Evolutionary conservation across 2,113 vertebrate species (phyloP).

Genomic region (human (Homo sapiens)): GRCh38 chr3:2466501-2467000

Average conservation of each 20-base stretch:
- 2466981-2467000: conserved; percentile 37
- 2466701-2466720: neutral
- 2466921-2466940: neutral
- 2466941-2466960: neutral
- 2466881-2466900: neutral
- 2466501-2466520: neutral
- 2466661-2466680: neutral
- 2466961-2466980: too few species aligned
- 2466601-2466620: neutral
- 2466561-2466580: neutral
- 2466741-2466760: neutral
- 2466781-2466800: neutral
- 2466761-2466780: neutral
- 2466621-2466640: neutral
- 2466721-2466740: neutral
- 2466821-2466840: neutral
- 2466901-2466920: neutral
- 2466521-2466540: neutral
- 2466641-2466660: neutral
- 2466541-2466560: neutral
- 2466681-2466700: neutral
- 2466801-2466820: neutral
- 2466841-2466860: neutral
- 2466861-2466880: neutral
- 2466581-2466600: neutral